A percentile compares a stretch with the other conserved stretches of the same genome.
Evolutionary conservation across 2,888 invertebrate genomes (phyloP).

Genomic region (Strigamia transsilvanica): DNA sequence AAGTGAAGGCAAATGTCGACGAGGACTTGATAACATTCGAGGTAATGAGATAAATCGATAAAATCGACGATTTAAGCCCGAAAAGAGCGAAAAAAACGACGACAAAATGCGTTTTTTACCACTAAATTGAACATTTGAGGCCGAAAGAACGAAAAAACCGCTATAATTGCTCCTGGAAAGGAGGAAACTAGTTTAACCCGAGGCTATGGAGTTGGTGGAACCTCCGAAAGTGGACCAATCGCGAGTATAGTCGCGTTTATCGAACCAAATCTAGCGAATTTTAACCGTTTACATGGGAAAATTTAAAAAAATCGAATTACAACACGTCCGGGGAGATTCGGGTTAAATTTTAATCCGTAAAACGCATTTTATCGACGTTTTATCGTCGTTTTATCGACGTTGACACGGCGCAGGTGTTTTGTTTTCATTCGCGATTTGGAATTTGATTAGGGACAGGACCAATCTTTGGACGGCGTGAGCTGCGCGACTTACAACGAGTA

Average conservation of each 20-base stretch:
- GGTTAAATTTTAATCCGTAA: too few relatives aligned
- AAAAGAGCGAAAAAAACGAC: too few relatives aligned
- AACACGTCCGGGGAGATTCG: too few relatives aligned
- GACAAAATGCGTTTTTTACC: too few relatives aligned
- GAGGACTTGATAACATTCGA: neutral
- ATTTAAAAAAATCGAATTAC: too few relatives aligned
- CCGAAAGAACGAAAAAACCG: neutral
- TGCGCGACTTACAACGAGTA: slow-evolving; percentile 46
- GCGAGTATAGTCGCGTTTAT: neutral
- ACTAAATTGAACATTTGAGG: too few relatives aligned
- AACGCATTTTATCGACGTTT: too few relatives aligned
- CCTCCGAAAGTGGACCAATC: neutral
- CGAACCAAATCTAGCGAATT: neutral
- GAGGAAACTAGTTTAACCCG: neutral
- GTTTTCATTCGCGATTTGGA: neutral
- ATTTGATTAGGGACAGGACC: neutral
- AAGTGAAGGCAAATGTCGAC: neutral
- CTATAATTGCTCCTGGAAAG: neutral
- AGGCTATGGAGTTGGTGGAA: neutral
- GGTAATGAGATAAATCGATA: neutral
- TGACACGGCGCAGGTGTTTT: neutral
- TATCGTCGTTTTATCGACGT: too few relatives aligned
- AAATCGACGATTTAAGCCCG: too few relatives aligned
- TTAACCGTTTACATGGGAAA: neutral
- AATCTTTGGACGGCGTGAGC: slow-evolving; percentile 3